A percentile compares a stretch with the other conserved stretches of the same genome.
Conservation (phyloP, 92 coral and sea anemone species). For the Montipora capitata region DNA sequence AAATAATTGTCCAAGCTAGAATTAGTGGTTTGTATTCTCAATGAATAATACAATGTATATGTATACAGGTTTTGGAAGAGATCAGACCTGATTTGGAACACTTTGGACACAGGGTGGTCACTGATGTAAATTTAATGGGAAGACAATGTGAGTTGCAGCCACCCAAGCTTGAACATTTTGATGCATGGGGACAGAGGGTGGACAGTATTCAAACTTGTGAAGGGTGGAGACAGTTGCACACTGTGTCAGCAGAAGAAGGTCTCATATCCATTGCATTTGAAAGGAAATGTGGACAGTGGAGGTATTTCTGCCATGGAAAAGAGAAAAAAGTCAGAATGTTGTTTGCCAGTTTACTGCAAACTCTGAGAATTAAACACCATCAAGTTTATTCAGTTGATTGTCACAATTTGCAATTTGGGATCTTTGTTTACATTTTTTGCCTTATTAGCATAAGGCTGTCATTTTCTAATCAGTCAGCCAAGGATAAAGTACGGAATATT, state of each 20-base stretch:
- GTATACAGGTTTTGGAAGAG: conserved; percentile 76
- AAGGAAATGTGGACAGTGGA: conserved; percentile 88
- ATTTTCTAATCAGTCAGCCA: too few species aligned
- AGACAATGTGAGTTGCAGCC: conserved; percentile 85
- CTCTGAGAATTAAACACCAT: too few species aligned
- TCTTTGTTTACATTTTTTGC: too few species aligned
- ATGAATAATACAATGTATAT: too few species aligned
- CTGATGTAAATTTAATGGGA: conserved; percentile 85
- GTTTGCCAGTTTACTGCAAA: too few species aligned
- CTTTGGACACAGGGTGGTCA: conserved; percentile 92
- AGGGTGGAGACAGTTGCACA: conserved; percentile 91
- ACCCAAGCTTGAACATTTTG: conserved; percentile 85
- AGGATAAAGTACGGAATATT: too few species aligned
- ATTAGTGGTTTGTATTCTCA: too few species aligned
- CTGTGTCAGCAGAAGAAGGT: conserved; percentile 91
- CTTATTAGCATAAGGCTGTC: too few species aligned
- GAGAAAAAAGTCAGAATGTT: background rate
- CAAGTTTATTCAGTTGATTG: too few species aligned
- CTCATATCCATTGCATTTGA: conserved; percentile 88
- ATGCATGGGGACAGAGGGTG: conserved; percentile 92
- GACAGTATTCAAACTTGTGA: conserved; percentile 87
- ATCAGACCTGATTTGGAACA: conserved; percentile 82
- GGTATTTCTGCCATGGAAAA: conserved; percentile 49
- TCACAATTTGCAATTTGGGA: too few species aligned
- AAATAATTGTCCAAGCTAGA: too few species aligned